Percentiles rank a stretch among this genome's conserved stretches.
Conservation (phyloP, 1,140 invertebrate species). For the Sminthurinus signatus region DNA sequence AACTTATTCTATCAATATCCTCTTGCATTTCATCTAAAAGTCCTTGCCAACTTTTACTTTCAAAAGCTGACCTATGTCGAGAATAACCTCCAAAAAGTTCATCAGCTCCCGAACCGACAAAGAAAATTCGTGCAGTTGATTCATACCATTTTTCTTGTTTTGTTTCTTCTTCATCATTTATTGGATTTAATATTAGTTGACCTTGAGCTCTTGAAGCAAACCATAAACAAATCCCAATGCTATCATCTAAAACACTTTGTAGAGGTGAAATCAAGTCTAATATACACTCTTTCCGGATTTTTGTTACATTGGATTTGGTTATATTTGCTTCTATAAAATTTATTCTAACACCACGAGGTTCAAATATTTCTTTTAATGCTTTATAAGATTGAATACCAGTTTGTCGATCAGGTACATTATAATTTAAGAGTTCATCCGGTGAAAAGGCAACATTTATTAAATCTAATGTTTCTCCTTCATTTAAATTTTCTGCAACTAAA, state of each 20-base stretch:
- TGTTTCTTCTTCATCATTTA: conserved; percentile 46
- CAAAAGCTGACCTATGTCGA: conserved; percentile 6
- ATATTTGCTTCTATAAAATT: conserved; percentile 63
- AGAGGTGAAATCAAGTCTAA: conserved; percentile 73
- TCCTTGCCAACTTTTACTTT: conserved; percentile 51
- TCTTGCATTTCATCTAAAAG: conserved; percentile 61
- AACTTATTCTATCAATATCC: conserved; percentile 79
- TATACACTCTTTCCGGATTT: conserved; percentile 54
- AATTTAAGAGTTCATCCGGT: conserved; percentile 45
- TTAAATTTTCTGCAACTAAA: conserved; percentile 66
- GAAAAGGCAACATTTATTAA: conserved; percentile 96
- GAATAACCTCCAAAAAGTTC: conserved; percentile 70
- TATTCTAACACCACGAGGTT: conserved; percentile 53
- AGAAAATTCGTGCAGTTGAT: conserved; percentile 55
- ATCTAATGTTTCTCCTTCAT: conserved; percentile 62
- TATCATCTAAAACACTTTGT: conserved; percentile 88
- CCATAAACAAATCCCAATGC: conserved; percentile 88
- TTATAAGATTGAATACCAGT: conserved; percentile 65
- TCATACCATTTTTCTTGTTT: no score
- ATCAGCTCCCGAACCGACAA: conserved; percentile 66
- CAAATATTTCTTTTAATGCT: conserved; percentile 62
- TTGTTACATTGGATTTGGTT: conserved; percentile 58
- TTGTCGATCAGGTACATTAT: conserved; percentile 66
- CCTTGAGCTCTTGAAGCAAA: conserved; percentile 71
- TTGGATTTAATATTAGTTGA: no score